A percentile compares a stretch with the other conserved stretches of the same genome.
Conservation (phyloP, 2,888 invertebrate genomes). For the Drosophila testacea region DNA sequence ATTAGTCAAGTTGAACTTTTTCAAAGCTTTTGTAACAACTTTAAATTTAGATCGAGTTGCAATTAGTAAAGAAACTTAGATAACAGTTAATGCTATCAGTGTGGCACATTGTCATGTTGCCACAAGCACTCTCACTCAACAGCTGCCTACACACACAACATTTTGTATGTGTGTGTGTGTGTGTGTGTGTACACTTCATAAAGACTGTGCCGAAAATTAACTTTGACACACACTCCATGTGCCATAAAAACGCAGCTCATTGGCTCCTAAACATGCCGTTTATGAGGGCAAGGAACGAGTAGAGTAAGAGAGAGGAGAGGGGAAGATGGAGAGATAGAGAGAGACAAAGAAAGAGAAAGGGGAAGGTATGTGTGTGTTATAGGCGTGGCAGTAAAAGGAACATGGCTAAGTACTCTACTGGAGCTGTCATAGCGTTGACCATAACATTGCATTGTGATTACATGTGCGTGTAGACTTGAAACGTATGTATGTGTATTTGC, state of each 20-base stretch:
- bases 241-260: conserved; percentile 72
- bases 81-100: conserved; percentile 16
- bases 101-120: conserved; percentile 29
- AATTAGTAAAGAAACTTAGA: conserved; percentile 22
- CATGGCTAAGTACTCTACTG: conserved; percentile 52
- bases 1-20: background rate
- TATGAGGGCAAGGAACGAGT: conserved; percentile 34
- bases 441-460: conserved; percentile 52
- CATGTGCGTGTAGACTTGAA: conserved; percentile 13
- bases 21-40: conserved; percentile 6
- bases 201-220: conserved; percentile 63
- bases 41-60: conserved; percentile 15
- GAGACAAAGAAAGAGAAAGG: background rate
- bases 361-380: conserved; percentile 5
- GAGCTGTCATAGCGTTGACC: conserved; percentile 53
- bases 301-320: background rate
- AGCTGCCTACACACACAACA: conserved; percentile 23
- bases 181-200: conserved; percentile 47
- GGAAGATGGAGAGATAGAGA: background rate
- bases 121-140: conserved; percentile 28
- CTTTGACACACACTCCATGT: conserved; percentile 56
- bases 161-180: conserved; percentile 11
- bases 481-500: background rate
- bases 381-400: conserved; percentile 41
- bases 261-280: conserved; percentile 64